Conservation (phyloP, 2,113 vertebrate genomes). For the Caranx melampygus region DNA sequence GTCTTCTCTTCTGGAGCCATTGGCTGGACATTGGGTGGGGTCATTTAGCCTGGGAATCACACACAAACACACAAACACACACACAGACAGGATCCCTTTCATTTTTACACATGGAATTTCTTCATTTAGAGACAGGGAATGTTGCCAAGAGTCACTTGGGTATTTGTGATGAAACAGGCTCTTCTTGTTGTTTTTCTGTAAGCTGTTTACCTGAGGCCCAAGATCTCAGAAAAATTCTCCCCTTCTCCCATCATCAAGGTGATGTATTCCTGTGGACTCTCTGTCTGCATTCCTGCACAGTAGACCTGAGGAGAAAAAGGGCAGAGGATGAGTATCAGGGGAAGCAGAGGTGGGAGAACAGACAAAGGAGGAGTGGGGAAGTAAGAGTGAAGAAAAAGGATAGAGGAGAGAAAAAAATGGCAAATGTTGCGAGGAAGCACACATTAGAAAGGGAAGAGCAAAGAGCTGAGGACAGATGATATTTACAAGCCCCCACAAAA, state of each 20-base stretch:
- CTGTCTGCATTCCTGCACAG: constrained; percentile 93
- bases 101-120: constrained; percentile 50
- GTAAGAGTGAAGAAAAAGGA: constrained; percentile 1
- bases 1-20: constrained; percentile 90
- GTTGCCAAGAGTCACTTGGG: constrained; percentile 29
- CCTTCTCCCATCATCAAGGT: constrained; percentile 88
- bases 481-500: background rate
- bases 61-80: constrained; percentile 35
- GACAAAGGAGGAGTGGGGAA: constrained; percentile 5
- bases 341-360: constrained; percentile 13
- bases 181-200: constrained; percentile 33
- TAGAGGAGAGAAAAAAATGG: constrained; percentile 1
- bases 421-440: background rate
- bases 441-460: background rate
- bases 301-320: constrained; percentile 86
- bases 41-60: constrained; percentile 88
- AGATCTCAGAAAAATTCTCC: constrained; percentile 98
- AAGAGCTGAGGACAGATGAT: background rate
- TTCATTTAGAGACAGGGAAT: constrained; percentile 31
- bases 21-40: constrained; percentile 94
- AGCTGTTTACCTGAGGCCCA: constrained; percentile 91
- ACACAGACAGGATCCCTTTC: constrained; percentile 32
- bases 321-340: constrained; percentile 11
- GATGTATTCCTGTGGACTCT: constrained; percentile 91
- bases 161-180: constrained; percentile 34